Evolutionary conservation across 2,888 invertebrate genomes (phyloP).

Genomic region (Theodoxus fluviatilis): DNA sequence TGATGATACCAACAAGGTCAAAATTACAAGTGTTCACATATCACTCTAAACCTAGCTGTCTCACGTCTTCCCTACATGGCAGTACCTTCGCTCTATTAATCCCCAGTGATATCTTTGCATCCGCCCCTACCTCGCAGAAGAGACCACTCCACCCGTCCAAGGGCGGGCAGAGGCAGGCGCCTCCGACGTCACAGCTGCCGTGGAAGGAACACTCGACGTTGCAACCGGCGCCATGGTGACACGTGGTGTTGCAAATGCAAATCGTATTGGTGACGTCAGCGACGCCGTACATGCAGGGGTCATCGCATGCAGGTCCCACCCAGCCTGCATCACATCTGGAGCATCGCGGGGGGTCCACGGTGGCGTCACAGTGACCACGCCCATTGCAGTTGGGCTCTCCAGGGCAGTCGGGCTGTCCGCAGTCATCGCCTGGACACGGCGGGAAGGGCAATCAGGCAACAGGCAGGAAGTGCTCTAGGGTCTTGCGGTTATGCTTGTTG

Average conservation of each 20-base stretch:
- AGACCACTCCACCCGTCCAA: conserved; percentile 45
- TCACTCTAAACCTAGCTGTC: too few species aligned
- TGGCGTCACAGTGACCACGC: conserved; percentile 40
- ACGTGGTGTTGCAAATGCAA: conserved; percentile 46
- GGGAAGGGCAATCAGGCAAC: neutral
- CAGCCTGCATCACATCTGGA: conserved; percentile 42
- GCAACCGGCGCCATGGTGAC: conserved; percentile 48
- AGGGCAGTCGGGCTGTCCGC: conserved; percentile 44
- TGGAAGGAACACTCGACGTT: conserved; percentile 48
- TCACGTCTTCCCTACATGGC: too few species aligned
- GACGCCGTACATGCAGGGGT: conserved; percentile 42
- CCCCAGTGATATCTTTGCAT: too few species aligned
- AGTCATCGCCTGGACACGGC: conserved; percentile 40
- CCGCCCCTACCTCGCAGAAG: conserved; percentile 47
- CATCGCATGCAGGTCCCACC: conserved; percentile 46
- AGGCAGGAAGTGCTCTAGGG: conserved; percentile 13
- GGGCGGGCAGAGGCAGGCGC: conserved; percentile 43
- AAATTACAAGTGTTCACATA: too few species aligned
- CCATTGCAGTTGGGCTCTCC: conserved; percentile 47
- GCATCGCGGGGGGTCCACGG: conserved; percentile 43
- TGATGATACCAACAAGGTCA: too few species aligned
- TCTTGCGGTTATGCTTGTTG: too few species aligned
- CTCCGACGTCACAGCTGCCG: conserved; percentile 39
- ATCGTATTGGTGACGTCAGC: conserved; percentile 32
- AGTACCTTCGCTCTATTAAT: too few species aligned